phyloP scores from a whole-genome alignment of 2,888 invertebrate species.

The Automeris io region DNA sequence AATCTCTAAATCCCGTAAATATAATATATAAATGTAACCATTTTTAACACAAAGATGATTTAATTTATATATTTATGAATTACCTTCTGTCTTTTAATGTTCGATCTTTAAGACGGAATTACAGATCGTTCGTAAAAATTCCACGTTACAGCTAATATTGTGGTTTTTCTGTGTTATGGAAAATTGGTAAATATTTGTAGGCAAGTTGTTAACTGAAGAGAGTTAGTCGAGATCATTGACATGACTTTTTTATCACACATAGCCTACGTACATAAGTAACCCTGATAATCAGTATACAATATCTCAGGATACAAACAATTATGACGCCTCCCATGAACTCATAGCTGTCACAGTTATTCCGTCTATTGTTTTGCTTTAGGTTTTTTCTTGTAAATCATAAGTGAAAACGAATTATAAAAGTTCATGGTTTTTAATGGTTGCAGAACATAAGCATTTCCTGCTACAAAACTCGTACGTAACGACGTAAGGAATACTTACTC shows the following conservation, averaged over 20 bases:
- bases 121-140: too few relatives aligned
- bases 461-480: neutral
- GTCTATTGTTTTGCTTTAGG: conserved; percentile 8
- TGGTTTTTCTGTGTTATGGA: too few relatives aligned
- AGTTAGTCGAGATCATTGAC: neutral
- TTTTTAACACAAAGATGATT: too few relatives aligned
- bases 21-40: neutral
- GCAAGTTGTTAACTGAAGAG: too few relatives aligned
- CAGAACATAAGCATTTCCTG: neutral
- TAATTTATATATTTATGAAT: too few relatives aligned
- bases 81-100: too few relatives aligned
- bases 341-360: neutral
- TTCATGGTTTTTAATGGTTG: neutral
- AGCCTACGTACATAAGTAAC: neutral
- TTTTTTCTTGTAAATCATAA: neutral
- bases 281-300: neutral
- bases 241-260: neutral
- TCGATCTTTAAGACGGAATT: too few relatives aligned
- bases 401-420: neutral
- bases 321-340: neutral
- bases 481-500: neutral
- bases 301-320: neutral
- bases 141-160: too few relatives aligned
- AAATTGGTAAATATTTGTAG: too few relatives aligned
- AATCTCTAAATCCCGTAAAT: too few relatives aligned